A percentile compares a stretch with the other conserved stretches of the same genome.
Evolutionary conservation across 2,888 invertebrate species (phyloP).

Genomic region (Pterostichus niger): DNA sequence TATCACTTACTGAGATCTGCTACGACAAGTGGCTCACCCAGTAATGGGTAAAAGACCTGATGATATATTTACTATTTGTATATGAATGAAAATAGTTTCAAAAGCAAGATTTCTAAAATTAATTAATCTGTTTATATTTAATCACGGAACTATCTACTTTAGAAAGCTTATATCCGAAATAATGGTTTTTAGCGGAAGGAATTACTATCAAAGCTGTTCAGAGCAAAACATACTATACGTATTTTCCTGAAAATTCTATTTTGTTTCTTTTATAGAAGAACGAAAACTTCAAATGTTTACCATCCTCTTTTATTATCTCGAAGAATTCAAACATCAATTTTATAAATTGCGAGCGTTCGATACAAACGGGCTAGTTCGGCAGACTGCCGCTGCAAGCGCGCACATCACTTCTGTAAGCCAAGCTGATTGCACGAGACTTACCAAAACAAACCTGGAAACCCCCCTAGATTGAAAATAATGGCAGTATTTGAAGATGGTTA

Average conservation of each 20-base stretch:
- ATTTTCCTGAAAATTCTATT: conserved; percentile 37
- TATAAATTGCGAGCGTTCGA: conserved; percentile 64
- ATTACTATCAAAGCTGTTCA: conserved; percentile 33
- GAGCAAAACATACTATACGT: conserved; percentile 39
- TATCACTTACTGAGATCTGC: no score
- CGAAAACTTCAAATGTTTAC: conserved; percentile 59
- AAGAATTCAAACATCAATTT: conserved; percentile 65
- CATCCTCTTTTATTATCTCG: conserved; percentile 63
- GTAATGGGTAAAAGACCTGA: no score
- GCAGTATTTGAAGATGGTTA: conserved; percentile 8
- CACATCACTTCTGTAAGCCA: neutral
- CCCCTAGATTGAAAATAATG: conserved; percentile 12
- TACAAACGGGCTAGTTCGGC: conserved; percentile 48
- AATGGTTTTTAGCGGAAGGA: conserved; percentile 1
- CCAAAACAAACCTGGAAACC: conserved; percentile 13
- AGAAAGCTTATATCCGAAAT: neutral
- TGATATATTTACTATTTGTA: no score
- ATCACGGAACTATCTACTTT: no score
- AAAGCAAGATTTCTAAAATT: no score
- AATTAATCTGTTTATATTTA: no score
- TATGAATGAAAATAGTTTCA: no score
- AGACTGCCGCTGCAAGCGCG: conserved; percentile 38
- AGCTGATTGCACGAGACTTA: conserved; percentile 17
- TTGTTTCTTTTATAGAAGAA: conserved; percentile 43
- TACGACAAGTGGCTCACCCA: no score